Conservation (phyloP, 1,140 invertebrate species). For the Arctopsyche grandis region DNA sequence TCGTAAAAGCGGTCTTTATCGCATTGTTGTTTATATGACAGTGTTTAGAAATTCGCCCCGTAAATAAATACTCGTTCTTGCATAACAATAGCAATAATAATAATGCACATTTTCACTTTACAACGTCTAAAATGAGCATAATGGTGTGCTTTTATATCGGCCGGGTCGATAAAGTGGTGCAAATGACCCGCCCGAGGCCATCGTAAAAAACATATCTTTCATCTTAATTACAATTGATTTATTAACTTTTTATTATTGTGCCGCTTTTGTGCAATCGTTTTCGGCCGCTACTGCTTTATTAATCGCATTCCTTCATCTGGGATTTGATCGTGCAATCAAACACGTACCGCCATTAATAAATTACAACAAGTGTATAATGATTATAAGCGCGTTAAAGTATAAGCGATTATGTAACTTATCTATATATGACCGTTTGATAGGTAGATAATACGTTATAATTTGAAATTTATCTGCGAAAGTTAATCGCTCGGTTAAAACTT, state of each 20-base stretch:
- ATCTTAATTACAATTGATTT: slow-evolving; percentile 33
- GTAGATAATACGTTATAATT: too few relatives aligned
- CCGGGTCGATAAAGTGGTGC: neutral
- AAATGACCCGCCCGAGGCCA: neutral
- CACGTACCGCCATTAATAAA: slow-evolving; percentile 7
- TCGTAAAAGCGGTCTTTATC: neutral
- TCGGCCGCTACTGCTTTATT: neutral
- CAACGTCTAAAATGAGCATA: neutral
- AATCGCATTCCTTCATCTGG: neutral
- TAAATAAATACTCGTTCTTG: too few relatives aligned
- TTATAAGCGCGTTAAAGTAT: too few relatives aligned
- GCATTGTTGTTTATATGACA: too few relatives aligned
- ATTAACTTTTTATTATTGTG: slow-evolving; percentile 14
- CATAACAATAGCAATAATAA: neutral
- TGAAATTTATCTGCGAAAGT: too few relatives aligned
- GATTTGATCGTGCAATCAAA: slow-evolving; percentile 2
- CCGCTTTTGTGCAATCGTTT: neutral
- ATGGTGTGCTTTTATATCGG: slow-evolving; percentile 26
- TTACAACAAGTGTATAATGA: neutral
- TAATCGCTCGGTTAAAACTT: too few relatives aligned
- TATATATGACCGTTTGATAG: too few relatives aligned
- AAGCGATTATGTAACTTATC: too few relatives aligned
- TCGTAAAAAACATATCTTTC: slow-evolving; percentile 17
- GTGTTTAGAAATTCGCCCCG: too few relatives aligned
- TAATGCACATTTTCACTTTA: neutral